Percentiles rank a stretch among this genome's conserved stretches.
These are phyloP conservation scores for Diplodus sargus DNA, from an alignment of 2,797 vertebrate genomes.

Conservation along the genomic window DNA sequence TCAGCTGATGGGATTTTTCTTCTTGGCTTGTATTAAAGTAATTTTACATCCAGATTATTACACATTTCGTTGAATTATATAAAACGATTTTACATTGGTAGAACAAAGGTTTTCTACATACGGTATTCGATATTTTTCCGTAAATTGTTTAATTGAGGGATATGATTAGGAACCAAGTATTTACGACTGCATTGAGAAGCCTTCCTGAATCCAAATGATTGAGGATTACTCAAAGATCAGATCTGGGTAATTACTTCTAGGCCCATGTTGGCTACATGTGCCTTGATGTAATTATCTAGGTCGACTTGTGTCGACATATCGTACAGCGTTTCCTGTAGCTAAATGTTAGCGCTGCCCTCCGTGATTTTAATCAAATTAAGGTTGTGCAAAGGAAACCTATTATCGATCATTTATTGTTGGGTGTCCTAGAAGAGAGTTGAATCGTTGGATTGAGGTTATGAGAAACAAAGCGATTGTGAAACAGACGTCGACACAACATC, in stretches of 20 bases:
- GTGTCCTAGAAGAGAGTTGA: not conserved
- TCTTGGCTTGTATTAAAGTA: not conserved
- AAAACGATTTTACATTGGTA: rapidly evolving
- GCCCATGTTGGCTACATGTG: not conserved
- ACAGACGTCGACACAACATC: not conserved
- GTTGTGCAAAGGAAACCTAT: not conserved
- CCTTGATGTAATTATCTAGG: no score
- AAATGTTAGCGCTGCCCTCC: not conserved
- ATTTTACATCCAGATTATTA: not conserved
- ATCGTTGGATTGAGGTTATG: not conserved
- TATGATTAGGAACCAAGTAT: not conserved
- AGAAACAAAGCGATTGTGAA: not conserved
- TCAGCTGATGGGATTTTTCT: constrained; percentile 37
- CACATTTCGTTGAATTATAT: rapidly evolving
- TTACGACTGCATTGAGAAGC: rapidly evolving
- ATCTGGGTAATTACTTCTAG: not conserved
- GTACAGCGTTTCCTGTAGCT: not conserved
- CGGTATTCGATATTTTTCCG: not conserved
- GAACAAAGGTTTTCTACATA: rapidly evolving
- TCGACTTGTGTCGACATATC: not conserved
- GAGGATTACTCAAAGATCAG: no score
- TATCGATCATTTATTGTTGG: not conserved
- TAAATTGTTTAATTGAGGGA: rapidly evolving
- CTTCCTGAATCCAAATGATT: no score
- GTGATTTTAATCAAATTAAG: not conserved